A percentile compares a stretch with the other conserved stretches of the same genome.
phyloP scores from a whole-genome alignment of 2,113 vertebrate genomes.

The Chaetodon auriga region DNA sequence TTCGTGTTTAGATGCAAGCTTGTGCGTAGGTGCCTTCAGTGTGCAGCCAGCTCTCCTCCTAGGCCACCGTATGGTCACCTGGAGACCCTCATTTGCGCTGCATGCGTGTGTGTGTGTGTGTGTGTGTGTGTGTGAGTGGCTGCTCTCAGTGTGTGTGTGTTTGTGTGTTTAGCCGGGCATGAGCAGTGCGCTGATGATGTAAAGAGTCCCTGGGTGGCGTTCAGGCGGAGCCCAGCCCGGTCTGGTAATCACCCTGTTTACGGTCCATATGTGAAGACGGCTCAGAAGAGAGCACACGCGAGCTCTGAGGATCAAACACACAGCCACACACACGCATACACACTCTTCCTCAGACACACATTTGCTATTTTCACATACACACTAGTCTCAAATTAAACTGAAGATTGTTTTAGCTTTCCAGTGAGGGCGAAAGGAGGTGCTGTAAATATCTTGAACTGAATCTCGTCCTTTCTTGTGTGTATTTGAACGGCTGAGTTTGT shows the following conservation, averaged over 20 bases:
- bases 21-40: conserved; percentile 52
- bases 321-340: conserved; percentile 62
- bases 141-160: conserved; percentile 48
- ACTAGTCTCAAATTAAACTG: conserved; percentile 53
- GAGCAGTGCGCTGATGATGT: conserved; percentile 82
- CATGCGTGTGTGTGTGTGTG: conserved; percentile 8
- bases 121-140: conserved; percentile 31
- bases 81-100: conserved; percentile 71
- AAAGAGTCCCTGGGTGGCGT: conserved; percentile 84
- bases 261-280: conserved; percentile 85
- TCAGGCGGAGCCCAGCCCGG: conserved; percentile 82
- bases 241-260: conserved; percentile 87
- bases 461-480: not conserved
- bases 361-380: conserved; percentile 52
- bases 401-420: conserved; percentile 55
- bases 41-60: conserved; percentile 69
- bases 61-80: conserved; percentile 78
- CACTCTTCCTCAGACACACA: conserved; percentile 42
- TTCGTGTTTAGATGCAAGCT: conserved; percentile 20
- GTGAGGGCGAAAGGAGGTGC: conserved; percentile 24
- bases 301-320: conserved; percentile 65
- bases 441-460: conserved; percentile 35
- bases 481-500: not conserved
- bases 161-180: conserved; percentile 79
- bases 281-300: conserved; percentile 70